Evolutionary conservation across 2,888 invertebrate species (phyloP).

Genomic region (Endotricha flammealis): DNA sequence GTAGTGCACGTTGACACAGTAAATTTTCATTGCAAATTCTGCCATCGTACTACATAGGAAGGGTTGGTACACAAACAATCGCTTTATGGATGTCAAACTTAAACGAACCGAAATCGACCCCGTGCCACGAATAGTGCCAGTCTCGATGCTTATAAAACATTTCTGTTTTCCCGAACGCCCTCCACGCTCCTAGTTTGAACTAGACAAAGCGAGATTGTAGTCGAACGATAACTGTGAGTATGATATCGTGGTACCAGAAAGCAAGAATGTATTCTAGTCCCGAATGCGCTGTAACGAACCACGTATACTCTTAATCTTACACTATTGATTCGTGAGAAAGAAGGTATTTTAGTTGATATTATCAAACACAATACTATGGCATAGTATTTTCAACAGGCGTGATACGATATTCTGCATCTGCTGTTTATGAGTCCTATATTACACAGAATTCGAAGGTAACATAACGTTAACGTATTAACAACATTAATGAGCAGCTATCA

Average conservation of each 20-base stretch:
- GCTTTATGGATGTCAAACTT: conserved; percentile 73
- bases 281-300: conserved; percentile 54
- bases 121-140: conserved; percentile 32
- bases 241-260: conserved; percentile 18
- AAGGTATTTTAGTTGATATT: no score
- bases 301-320: conserved; percentile 26
- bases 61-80: conserved; percentile 60
- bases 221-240: conserved; percentile 1
- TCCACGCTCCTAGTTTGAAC: background rate
- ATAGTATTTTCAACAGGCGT: no score
- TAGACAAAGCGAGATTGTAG: background rate
- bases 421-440: no score
- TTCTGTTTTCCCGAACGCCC: conserved; percentile 4
- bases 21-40: conserved; percentile 75
- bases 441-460: no score
- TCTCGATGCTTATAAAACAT: conserved; percentile 4
- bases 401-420: no score
- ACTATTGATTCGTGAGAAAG: background rate
- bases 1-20: conserved; percentile 61
- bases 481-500: no score
- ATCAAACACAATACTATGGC: no score
- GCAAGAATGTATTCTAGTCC: conserved; percentile 31
- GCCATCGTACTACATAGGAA: conserved; percentile 58
- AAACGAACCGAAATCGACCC: conserved; percentile 73
- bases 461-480: no score